Evolutionary conservation across 2,797 vertebrate genomes (phyloP), one percentile per base, ranked within the genome.

Genomic region (Columba guinea): DNA sequence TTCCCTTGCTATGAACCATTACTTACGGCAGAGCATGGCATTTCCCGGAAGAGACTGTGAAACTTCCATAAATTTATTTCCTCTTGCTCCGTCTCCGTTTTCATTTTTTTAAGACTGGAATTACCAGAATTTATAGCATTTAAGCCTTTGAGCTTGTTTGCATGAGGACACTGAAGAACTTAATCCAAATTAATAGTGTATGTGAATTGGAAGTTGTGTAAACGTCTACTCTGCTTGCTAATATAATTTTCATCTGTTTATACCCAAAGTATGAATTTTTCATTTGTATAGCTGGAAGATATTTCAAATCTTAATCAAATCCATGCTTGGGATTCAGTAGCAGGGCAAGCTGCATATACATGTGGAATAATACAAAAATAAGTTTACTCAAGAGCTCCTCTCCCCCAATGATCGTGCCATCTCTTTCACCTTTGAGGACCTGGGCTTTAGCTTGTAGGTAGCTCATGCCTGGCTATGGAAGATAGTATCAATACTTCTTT

Each of bases 401-500:
- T 64, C 28, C 28, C 55, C 17, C 11, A 22, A 0, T 10, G 26
- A 48, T 17, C 3, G 3, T 52, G 12, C n/a, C 7, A 9, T 46
- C 39, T 85, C 35, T 80, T 49, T 63, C 44, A 58, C 26, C 23
- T 84, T 75, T 49, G 28, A 34, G 37, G 84, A 41, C 11, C 21
- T 67, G 28, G 20, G 26, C 32, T 56, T 64, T 70, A 78, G 48
- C 10, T 67, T 84, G 24, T 32, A 34, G 0, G 0, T 55, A 78
- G 53, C 55, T 91, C 0, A 0, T n/a, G 17, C 41, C 28, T 41
- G 69, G 2, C 52, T 67, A 2, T 28, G 13, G 71, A 26, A 78
- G 53, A 28, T 8, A 32, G 2, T 27, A 17, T 4, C n/a, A 41
- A 14, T 35, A 26, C 14, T 82, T 76, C 30, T 12, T 56, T 77